These are phyloP conservation scores for Cataglyphis rosenhaueri DNA, from an alignment of 2,888 invertebrate species.

Conservation along the genomic window DNA sequence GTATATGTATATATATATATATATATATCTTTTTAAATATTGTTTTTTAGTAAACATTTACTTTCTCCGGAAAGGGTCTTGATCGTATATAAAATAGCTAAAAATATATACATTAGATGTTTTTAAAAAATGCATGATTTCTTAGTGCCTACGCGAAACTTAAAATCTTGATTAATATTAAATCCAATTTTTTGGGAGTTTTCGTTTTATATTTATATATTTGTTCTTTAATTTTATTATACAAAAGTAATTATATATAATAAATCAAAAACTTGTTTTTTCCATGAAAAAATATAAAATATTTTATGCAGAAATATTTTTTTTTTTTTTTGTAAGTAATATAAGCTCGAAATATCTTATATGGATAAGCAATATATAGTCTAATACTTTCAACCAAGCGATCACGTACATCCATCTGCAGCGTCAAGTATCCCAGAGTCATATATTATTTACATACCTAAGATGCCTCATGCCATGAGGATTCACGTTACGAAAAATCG, in stretches of 20 bases:
- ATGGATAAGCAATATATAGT: not conserved
- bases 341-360: not conserved
- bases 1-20: too few species aligned
- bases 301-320: not conserved
- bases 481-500: slow-evolving; percentile 2
- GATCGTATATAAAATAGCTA: not conserved
- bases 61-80: too few species aligned
- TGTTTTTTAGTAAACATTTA: too few species aligned
- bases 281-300: not conserved
- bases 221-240: not conserved
- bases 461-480: not conserved
- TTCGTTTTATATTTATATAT: not conserved
- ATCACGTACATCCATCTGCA: slow-evolving; percentile 13
- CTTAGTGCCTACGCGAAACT: not conserved
- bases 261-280: not conserved
- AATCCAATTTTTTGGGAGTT: not conserved
- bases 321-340: not conserved
- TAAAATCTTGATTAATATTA: not conserved
- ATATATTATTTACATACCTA: slow-evolving; percentile 18
- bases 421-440: not conserved
- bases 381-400: not conserved
- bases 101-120: not conserved
- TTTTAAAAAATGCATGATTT: slow-evolving; percentile 6
- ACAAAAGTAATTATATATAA: not conserved
- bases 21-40: too few species aligned